Conservation (phyloP, 2,888 invertebrate species). For the Pristionchus entomophagus region DNA sequence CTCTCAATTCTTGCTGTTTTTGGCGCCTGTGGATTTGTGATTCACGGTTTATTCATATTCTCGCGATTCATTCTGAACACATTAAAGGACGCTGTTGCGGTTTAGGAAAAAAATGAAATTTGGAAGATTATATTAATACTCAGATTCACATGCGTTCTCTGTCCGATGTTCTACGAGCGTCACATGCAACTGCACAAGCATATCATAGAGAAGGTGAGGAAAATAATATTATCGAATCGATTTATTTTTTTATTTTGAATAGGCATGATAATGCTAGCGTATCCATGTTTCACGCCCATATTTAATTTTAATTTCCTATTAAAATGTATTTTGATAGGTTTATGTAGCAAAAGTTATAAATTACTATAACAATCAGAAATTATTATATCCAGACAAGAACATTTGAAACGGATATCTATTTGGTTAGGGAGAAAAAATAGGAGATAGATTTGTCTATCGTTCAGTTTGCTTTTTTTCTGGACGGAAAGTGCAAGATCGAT, state of each 20-base stretch:
- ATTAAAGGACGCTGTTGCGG: not conserved
- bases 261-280: not conserved
- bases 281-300: not conserved
- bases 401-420: not conserved
- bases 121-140: too few relatives aligned
- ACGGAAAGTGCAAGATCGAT: too few relatives aligned
- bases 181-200: conserved; percentile 45
- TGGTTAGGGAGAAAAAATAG: not conserved
- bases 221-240: not conserved
- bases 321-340: not conserved
- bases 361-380: not conserved
- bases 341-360: not conserved
- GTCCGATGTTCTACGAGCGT: conserved; percentile 2
- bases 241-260: not conserved
- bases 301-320: not conserved
- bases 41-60: not conserved
- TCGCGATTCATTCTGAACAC: not conserved
- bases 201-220: not conserved
- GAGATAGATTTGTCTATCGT: not conserved
- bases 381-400: not conserved
- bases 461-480: not conserved
- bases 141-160: conserved; percentile 35
- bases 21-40: not conserved
- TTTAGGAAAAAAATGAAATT: not conserved
- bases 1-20: not conserved